phyloP scores from a whole-genome alignment of 2,113 vertebrate species.

The Oncorhynchus tshawytscha region DNA sequence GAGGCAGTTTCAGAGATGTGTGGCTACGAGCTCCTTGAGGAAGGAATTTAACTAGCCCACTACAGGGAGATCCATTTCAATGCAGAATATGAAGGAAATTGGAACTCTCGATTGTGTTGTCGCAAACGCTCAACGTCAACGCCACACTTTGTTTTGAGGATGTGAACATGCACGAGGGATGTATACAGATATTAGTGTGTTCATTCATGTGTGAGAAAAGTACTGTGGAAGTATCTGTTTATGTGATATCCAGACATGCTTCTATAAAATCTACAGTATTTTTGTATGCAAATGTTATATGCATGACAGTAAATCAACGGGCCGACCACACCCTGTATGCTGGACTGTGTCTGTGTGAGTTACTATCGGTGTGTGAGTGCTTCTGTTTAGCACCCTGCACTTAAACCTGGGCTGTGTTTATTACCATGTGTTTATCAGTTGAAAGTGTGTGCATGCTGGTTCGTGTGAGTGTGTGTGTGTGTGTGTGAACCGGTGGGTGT shows the following conservation, averaged over 20 bases:
- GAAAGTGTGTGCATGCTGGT: background rate
- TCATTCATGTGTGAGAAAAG: too few species aligned
- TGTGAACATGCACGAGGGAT: constrained; percentile 10
- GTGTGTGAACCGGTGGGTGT: background rate
- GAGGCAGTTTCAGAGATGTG: constrained; percentile 8
- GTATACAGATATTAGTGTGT: constrained; percentile 5
- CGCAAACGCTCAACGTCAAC: constrained; percentile 61
- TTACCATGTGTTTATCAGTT: too few species aligned
- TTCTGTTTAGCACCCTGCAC: constrained; percentile 14
- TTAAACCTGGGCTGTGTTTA: too few species aligned
- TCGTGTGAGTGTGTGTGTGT: constrained; percentile 41
- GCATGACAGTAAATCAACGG: too few species aligned
- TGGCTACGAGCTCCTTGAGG: too few species aligned
- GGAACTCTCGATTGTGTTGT: constrained; percentile 65
- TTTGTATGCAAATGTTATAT: too few species aligned
- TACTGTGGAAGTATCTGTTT: background rate
- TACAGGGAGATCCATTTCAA: constrained; percentile 59
- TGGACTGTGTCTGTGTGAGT: constrained; percentile 11
- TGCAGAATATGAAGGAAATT: constrained; percentile 60
- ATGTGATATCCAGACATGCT: constrained; percentile 42
- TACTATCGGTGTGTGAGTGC: constrained; percentile 39
- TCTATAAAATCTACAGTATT: too few species aligned
- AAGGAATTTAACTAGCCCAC: constrained; percentile 40
- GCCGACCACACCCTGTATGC: constrained; percentile 45
- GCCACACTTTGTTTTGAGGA: constrained; percentile 23